Evolutionary conservation across 2,888 invertebrate genomes (phyloP), one percentile per base, ranked within the genome.

Genomic region (Hirtodrosophila trivittata): DNA sequence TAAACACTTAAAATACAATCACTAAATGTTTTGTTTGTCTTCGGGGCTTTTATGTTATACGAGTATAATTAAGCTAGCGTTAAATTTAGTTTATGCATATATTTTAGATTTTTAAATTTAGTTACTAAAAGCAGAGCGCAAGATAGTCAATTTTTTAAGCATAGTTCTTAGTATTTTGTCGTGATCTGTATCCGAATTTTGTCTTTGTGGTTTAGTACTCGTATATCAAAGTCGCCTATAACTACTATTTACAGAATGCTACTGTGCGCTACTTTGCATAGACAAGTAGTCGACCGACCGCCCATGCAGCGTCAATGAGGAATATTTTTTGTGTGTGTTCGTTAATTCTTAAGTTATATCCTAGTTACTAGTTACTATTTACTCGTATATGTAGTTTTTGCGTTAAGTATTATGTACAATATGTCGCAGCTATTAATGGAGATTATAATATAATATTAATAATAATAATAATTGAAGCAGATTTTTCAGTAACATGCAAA

Each of bases 401-500:
- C 74, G 69, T 74, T 68, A 54, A 51, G 52, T 67, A 65, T 39
- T 86, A 83, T 87, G 63, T 87, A 87, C 84, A 87, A 73, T 73
- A 60, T 33, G 57, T 69, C 67, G 66, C 80, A 85, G 78, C 77
- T 82, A 73, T n/a, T n/a, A 64, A 28, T 45, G 49, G 41, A 56
- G 45, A 33, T 43, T 38, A 47, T 52, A 54, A 74, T 73, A 63
- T 42, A 50, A 47, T 49, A 57, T 70, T 73, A 63, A 47, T 69
- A 66, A 65, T 59, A 66, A 66, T 80, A 71, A 77, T 66, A 57
- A 75, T 83, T 86, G 87, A 86, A 83, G 82, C 85, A 83, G 82
- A 86, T 84, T 84, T 86, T 84, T 82, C 75, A 75, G 87, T 83
- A 83, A 83, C 82, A 86, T 83, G 82, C 87, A 86, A 81, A 83